A percentile compares a stretch with the other conserved stretches of the same genome.
These are phyloP conservation scores for Ferrisia virgata DNA, from an alignment of 2,888 invertebrate genomes.

Conservation along the genomic window DNA sequence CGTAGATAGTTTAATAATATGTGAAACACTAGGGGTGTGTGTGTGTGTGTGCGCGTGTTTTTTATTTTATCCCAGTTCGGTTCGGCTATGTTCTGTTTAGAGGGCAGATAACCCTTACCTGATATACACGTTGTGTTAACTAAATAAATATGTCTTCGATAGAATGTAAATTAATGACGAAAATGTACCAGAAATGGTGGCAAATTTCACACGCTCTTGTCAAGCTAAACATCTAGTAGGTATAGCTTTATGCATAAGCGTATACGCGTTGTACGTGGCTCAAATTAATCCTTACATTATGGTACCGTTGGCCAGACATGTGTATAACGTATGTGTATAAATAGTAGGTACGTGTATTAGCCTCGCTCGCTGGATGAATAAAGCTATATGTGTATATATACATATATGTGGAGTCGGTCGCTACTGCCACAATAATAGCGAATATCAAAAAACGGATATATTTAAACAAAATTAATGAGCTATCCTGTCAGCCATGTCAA, in stretches of 20 bases:
- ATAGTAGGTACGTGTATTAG: constrained; percentile 6
- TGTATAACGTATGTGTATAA: too few species aligned
- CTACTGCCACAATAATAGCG: not conserved
- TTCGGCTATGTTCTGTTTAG: not conserved
- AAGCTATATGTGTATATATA: too few species aligned
- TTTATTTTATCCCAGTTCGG: too few species aligned
- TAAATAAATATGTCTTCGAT: constrained; percentile 2
- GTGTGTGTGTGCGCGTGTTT: too few species aligned
- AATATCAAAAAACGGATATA: not conserved
- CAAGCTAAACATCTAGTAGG: too few species aligned
- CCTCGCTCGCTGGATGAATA: not conserved
- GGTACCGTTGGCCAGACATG: not conserved
- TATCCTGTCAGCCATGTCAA: not conserved
- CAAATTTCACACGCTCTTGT: constrained; percentile 3
- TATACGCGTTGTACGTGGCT: not conserved
- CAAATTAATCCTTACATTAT: not conserved
- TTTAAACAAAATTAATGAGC: not conserved
- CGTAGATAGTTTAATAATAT: too few species aligned
- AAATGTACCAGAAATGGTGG: not conserved
- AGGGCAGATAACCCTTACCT: not conserved
- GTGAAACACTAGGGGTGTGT: not conserved
- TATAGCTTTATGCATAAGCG: too few species aligned
- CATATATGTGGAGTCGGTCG: not conserved
- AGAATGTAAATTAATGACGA: constrained; percentile 12
- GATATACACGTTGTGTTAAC: not conserved